phyloP scores from a whole-genome alignment of 2,888 invertebrate species.

The Harpalus rufipes region DNA sequence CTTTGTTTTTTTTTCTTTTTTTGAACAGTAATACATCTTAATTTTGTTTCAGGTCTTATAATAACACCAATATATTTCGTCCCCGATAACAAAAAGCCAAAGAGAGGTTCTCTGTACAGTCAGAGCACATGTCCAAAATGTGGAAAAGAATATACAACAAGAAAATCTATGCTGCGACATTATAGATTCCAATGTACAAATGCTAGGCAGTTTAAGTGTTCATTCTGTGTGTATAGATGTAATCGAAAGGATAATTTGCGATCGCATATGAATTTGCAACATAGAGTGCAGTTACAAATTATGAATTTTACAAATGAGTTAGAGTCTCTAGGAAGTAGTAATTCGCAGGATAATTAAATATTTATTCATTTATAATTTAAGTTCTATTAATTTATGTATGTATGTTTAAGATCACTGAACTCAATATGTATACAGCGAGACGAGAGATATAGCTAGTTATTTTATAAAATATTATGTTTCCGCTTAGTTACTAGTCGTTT shows the following conservation, averaged over 20 bases:
- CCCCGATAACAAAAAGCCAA: slow-evolving; percentile 37
- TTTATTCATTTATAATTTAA: neutral
- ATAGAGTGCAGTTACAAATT: slow-evolving; percentile 49
- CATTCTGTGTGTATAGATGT: slow-evolving; percentile 62
- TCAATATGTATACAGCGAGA: no score
- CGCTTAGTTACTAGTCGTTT: no score
- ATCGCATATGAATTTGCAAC: slow-evolving; percentile 64
- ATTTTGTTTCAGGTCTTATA: slow-evolving; percentile 65
- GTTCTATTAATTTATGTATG: no score
- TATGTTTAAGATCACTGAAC: no score
- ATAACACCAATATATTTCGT: slow-evolving; percentile 62
- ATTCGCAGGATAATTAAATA: neutral
- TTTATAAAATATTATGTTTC: no score
- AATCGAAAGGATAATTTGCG: slow-evolving; percentile 65
- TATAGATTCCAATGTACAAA: slow-evolving; percentile 68
- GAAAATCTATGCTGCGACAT: slow-evolving; percentile 68
- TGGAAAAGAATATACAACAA: slow-evolving; percentile 67
- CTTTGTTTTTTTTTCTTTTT: neutral
- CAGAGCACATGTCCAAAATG: slow-evolving; percentile 68
- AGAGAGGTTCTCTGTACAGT: neutral
- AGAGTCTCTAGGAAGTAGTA: neutral
- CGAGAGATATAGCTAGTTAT: no score
- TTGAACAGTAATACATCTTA: slow-evolving; percentile 47
- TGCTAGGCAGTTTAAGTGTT: slow-evolving; percentile 65
- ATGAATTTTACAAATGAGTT: neutral